Conservation (phyloP, 2,113 vertebrate species). For the Arvicanthis niloticus region DNA sequence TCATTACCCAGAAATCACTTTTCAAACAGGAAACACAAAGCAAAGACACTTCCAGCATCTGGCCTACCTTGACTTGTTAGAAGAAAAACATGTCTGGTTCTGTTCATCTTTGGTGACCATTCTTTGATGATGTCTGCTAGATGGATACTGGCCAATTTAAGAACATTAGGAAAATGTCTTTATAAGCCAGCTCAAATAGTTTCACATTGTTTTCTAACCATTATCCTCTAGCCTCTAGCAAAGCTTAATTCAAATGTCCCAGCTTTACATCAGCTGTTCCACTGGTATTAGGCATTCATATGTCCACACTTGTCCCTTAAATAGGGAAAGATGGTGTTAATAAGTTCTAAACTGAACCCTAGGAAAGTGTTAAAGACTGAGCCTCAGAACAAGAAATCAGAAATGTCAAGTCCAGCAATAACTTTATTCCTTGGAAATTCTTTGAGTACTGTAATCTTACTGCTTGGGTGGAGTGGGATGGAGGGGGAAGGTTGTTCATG, state of each 20-base stretch:
- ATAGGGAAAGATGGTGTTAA: conserved; percentile 5
- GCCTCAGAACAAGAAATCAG: neutral
- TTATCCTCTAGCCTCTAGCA: conserved; percentile 60
- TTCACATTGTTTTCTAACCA: conserved; percentile 66
- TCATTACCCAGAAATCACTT: conserved; percentile 27
- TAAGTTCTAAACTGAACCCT: neutral
- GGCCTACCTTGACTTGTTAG: neutral
- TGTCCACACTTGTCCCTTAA: conserved; percentile 21
- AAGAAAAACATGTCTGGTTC: conserved; percentile 51
- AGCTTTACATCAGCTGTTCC: conserved; percentile 50
- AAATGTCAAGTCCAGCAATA: neutral
- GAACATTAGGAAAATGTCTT: conserved; percentile 58
- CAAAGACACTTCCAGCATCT: neutral
- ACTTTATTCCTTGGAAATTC: neutral
- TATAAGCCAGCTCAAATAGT: conserved; percentile 56
- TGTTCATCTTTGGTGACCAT: conserved; percentile 35
- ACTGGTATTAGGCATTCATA: conserved; percentile 13
- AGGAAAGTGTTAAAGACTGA: neutral
- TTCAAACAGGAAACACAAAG: conserved; percentile 35
- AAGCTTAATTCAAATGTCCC: conserved; percentile 59
- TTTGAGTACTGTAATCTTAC: neutral
- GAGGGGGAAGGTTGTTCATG: neutral
- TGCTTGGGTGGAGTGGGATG: neutral
- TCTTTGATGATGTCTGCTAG: conserved; percentile 38
- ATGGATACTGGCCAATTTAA: conserved; percentile 65